Percentiles rank a stretch among this genome's conserved stretches.
phyloP scores from a whole-genome alignment of 2,113 vertebrate genomes.

The Nothocercus julius region DNA sequence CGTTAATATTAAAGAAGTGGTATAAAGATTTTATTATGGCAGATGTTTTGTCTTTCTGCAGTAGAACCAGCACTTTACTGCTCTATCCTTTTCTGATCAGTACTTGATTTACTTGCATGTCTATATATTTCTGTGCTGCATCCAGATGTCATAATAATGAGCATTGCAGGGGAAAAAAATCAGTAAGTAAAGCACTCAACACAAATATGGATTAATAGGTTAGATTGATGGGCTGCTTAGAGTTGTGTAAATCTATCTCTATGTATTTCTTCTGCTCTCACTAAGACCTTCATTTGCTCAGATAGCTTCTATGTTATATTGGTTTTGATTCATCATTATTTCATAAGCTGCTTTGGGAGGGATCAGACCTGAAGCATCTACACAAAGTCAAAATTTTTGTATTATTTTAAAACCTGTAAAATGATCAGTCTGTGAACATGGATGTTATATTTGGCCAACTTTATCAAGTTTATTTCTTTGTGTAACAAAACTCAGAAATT shows the following conservation, averaged over 20 bases:
- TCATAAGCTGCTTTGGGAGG: background rate
- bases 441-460: background rate
- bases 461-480: background rate
- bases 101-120: background rate
- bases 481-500: background rate
- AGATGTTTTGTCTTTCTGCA: background rate
- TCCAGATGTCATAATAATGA: background rate
- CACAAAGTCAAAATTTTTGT: background rate
- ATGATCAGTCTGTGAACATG: background rate
- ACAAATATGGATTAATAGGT: background rate
- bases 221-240: background rate
- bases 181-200: background rate
- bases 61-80: background rate
- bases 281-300: background rate
- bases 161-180: accelerated
- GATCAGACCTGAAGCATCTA: background rate
- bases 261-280: background rate
- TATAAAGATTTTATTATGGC: background rate
- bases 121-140: background rate
- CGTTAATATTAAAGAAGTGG: background rate
- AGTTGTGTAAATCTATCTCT: background rate
- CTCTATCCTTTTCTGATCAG: background rate
- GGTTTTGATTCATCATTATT: background rate
- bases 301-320: background rate
- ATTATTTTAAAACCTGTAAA: background rate